These are phyloP conservation scores for Tetranychus urticae DNA, from an alignment of 1,140 invertebrate genomes.

Conservation along the genomic window DNA sequence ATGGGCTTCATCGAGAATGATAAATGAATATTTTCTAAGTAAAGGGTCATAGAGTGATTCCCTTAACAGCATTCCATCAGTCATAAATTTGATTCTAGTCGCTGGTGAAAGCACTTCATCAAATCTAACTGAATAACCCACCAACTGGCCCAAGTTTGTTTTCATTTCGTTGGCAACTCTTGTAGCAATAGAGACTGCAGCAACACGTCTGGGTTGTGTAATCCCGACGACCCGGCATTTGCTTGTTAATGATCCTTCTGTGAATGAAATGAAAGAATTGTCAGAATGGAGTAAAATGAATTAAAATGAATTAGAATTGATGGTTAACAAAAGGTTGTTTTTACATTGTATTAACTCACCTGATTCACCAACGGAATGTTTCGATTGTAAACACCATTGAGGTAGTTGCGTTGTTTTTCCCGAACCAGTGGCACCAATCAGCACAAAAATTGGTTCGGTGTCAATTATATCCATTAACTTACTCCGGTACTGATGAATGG, in stretches of 20 bases:
- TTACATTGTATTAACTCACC: slow-evolving; percentile 6
- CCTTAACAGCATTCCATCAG: slow-evolving; percentile 79
- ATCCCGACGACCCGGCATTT: slow-evolving; percentile 39
- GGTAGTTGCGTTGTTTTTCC: slow-evolving; percentile 80
- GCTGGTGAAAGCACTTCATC: slow-evolving; percentile 48
- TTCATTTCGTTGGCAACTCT: slow-evolving; percentile 56
- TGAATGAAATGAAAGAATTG: not conserved
- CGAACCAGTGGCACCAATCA: slow-evolving; percentile 69
- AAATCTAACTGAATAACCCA: slow-evolving; percentile 81
- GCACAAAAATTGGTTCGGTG: slow-evolving; percentile 25
- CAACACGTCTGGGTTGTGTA: slow-evolving; percentile 68
- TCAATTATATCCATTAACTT: not conserved
- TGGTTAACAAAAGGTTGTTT: too few relatives aligned
- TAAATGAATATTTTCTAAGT: slow-evolving; percentile 42
- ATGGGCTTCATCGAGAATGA: slow-evolving; percentile 92
- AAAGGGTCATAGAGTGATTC: slow-evolving; percentile 45
- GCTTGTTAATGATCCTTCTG: slow-evolving; percentile 10
- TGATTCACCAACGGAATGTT: not conserved
- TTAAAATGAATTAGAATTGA: not conserved
- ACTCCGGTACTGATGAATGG: not conserved
- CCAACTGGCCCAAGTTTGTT: slow-evolving; percentile 34
- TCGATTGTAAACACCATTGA: slow-evolving; percentile 20
- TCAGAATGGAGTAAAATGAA: not conserved
- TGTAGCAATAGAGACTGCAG: slow-evolving; percentile 65
- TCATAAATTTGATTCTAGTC: slow-evolving; percentile 63